These are phyloP conservation scores for Zaprionus nigranus DNA, from an alignment of 1,140 invertebrate species.

Conservation along the genomic window DNA sequence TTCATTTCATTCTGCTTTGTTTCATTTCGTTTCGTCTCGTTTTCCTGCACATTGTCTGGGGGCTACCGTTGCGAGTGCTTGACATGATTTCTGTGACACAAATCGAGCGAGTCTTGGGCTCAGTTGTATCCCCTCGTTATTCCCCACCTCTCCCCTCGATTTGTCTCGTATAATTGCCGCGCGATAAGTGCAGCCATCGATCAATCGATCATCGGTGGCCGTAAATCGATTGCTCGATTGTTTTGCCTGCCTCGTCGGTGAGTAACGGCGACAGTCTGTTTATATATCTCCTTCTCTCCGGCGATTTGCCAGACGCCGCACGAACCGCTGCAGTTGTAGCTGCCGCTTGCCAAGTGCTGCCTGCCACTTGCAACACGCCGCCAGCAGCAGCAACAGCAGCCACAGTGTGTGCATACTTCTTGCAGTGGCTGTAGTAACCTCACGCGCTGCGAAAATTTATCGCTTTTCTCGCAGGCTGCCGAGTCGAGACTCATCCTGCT, in stretches of 20 bases:
- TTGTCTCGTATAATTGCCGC: constrained; percentile 62
- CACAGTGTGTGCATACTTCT: constrained; percentile 20
- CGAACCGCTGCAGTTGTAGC: constrained; percentile 58
- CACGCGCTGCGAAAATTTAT: constrained; percentile 24
- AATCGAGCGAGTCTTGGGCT: constrained; percentile 25
- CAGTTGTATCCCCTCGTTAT: too few species aligned
- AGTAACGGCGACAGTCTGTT: constrained; percentile 56
- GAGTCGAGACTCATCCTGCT: background rate
- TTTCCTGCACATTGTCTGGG: constrained; percentile 27
- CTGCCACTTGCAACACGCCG: constrained; percentile 8
- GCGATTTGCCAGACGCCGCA: constrained; percentile 53
- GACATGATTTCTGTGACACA: constrained; percentile 69
- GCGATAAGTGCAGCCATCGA: constrained; percentile 75
- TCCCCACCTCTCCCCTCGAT: background rate
- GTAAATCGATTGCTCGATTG: constrained; percentile 42
- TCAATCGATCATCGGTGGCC: constrained; percentile 51
- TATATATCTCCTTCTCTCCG: constrained; percentile 62
- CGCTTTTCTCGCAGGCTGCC: background rate
- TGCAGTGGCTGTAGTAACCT: background rate
- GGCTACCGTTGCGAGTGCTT: constrained; percentile 71
- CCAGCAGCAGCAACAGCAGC: constrained; percentile 5
- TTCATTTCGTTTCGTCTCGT: constrained; percentile 18
- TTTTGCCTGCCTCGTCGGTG: constrained; percentile 32
- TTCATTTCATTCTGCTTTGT: constrained; percentile 12
- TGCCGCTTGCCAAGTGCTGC: constrained; percentile 16